A percentile compares a stretch with the other conserved stretches of the same genome.
phyloP scores from a whole-genome alignment of 2,113 vertebrate genomes.

The Corvus cornix region DNA sequence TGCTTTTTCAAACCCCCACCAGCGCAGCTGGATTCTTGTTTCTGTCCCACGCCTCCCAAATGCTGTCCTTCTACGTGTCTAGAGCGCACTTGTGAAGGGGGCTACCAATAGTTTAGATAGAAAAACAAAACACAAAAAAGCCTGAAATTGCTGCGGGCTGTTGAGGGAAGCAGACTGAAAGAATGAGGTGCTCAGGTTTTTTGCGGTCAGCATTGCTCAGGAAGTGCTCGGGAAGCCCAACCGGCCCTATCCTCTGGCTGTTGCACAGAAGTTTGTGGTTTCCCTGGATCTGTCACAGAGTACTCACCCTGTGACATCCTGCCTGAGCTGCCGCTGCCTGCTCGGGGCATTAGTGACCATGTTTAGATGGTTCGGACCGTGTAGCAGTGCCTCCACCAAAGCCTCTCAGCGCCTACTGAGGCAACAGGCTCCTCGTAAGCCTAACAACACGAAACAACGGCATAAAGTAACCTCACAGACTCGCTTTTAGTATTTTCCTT shows the following conservation, averaged over 20 bases:
- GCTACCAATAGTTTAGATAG: not conserved
- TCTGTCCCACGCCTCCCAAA: not conserved
- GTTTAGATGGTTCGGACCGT: rapidly evolving
- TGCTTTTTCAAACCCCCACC: not conserved
- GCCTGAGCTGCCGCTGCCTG: not conserved
- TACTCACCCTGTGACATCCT: not conserved
- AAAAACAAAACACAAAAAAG: not conserved
- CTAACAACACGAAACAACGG: not conserved
- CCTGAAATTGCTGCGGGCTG: not conserved
- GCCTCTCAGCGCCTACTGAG: not conserved
- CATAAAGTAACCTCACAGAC: not conserved
- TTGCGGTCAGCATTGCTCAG: rapidly evolving
- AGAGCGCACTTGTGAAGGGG: rapidly evolving
- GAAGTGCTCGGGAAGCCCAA: not conserved
- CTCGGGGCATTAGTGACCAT: rapidly evolving
- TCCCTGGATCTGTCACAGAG: not conserved
- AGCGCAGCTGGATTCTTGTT: not conserved
- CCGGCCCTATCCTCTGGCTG: not conserved
- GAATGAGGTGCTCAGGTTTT: rapidly evolving
- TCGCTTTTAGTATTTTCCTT: not conserved
- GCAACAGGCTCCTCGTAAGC: not conserved
- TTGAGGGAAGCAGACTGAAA: not conserved
- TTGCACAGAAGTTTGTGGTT: not conserved
- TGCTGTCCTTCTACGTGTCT: too few relatives aligned
- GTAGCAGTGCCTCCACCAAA: not conserved